These are phyloP conservation scores for Buceros bicornis DNA, from an alignment of 2,797 vertebrate species.

Conservation along the genomic window DNA sequence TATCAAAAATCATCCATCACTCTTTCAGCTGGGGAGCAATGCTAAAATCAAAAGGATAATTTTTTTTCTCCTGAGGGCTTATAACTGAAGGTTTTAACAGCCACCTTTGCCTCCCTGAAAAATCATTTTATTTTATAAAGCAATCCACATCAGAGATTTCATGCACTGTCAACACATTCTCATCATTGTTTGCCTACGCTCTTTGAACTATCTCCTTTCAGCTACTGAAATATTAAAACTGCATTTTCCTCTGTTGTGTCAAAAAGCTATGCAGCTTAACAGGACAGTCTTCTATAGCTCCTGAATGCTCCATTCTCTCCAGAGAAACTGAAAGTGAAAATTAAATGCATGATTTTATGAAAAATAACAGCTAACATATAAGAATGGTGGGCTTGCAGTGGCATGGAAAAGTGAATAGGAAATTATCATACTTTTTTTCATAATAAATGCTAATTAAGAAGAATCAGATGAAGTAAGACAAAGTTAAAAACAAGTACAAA, in stretches of 20 bases:
- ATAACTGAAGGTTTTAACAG: neutral
- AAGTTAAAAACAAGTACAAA: neutral
- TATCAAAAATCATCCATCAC: neutral
- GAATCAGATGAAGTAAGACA: neutral
- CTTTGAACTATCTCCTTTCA: conserved; percentile 48
- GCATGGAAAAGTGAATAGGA: neutral
- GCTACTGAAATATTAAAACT: conserved; percentile 47
- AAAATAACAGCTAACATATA: neutral
- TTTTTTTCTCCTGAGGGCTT: neutral
- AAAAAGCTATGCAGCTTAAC: conserved; percentile 1
- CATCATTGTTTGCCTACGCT: conserved; percentile 30
- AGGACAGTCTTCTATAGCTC: neutral
- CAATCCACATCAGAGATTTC: conserved; percentile 48
- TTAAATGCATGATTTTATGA: neutral
- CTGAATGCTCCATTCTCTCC: neutral
- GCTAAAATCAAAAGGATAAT: neutral
- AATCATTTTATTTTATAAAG: conserved; percentile 25
- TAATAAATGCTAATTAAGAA: neutral
- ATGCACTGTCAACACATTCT: conserved; percentile 55
- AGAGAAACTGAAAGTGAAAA: neutral
- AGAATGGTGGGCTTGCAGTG: neutral
- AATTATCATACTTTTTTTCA: neutral
- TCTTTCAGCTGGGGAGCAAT: neutral
- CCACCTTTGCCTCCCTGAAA: neutral
- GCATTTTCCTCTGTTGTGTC: conserved; percentile 5